These are phyloP conservation scores for Mastomys coucha DNA, from an alignment of 2,113 vertebrate genomes.

Conservation along the genomic window DNA sequence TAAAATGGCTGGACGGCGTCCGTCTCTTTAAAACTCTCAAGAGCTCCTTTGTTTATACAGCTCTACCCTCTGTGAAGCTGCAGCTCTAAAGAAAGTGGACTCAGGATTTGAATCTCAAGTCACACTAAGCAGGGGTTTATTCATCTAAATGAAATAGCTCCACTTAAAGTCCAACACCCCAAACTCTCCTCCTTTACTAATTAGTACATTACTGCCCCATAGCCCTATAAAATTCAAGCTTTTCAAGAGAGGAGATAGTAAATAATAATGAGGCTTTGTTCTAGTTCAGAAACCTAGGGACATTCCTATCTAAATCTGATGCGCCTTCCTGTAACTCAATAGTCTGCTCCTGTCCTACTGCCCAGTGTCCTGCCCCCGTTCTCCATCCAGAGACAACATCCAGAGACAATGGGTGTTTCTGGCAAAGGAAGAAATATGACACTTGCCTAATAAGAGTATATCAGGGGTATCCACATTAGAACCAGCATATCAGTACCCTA, in stretches of 20 bases:
- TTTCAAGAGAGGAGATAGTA: slow-evolving; percentile 57
- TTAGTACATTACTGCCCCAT: background rate
- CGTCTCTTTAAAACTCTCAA: slow-evolving; percentile 59
- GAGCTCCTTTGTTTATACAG: slow-evolving; percentile 60
- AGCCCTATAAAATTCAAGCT: background rate
- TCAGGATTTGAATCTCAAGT: slow-evolving; percentile 54
- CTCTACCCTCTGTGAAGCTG: slow-evolving; percentile 67
- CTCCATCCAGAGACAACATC: slow-evolving; percentile 48
- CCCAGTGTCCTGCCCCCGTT: background rate
- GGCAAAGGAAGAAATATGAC: slow-evolving; percentile 55
- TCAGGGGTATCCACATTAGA: background rate
- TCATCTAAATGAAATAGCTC: slow-evolving; percentile 49
- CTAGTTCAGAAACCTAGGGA: slow-evolving; percentile 60
- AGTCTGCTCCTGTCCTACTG: background rate
- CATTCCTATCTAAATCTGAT: slow-evolving; percentile 36
- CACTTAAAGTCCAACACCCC: slow-evolving; percentile 28
- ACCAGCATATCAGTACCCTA: background rate
- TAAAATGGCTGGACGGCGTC: slow-evolving; percentile 35
- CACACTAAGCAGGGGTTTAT: slow-evolving; percentile 40
- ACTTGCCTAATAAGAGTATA: slow-evolving; percentile 2
- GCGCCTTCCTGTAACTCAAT: slow-evolving; percentile 47
- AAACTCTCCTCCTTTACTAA: slow-evolving; percentile 18
- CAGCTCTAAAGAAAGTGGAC: background rate
- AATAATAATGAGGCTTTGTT: background rate
- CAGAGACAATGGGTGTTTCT: slow-evolving; percentile 40